Evolutionary conservation across 2,113 vertebrate species (phyloP).

Genomic region (Chloropsis hardwickii): DNA sequence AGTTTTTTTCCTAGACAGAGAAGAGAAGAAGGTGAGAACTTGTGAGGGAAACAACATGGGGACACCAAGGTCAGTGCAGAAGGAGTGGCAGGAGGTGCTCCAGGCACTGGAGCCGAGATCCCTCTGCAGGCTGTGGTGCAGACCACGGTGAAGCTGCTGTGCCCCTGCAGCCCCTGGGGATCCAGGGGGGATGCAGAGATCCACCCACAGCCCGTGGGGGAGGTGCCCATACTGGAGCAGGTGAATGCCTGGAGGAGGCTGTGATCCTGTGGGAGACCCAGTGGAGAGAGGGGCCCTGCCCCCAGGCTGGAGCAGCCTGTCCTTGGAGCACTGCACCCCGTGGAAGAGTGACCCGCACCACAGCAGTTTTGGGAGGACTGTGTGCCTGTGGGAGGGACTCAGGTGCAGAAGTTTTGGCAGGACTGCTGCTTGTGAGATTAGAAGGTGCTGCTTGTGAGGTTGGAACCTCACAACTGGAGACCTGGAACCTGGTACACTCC

Average conservation of each 20-base stretch:
- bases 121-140: neutral
- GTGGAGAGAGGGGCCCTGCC: too few species aligned
- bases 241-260: neutral
- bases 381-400: neutral
- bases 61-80: too few species aligned
- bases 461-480: too few species aligned
- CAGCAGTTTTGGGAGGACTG: neutral
- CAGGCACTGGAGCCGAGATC: accelerated
- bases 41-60: neutral
- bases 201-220: accelerated
- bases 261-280: neutral
- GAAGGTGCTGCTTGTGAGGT: neutral
- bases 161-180: neutral
- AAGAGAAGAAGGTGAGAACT: neutral
- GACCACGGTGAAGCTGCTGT: too few species aligned
- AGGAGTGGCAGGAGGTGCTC: neutral
- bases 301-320: neutral
- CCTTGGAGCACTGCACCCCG: too few species aligned
- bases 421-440: neutral
- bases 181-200: neutral
- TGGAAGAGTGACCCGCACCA: neutral
- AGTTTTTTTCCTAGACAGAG: neutral
- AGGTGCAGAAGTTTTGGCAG: neutral
- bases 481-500: too few species aligned
- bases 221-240: accelerated